Conservation (phyloP, 2,888 invertebrate genomes). For the Ceraclea dissimilis region DNA sequence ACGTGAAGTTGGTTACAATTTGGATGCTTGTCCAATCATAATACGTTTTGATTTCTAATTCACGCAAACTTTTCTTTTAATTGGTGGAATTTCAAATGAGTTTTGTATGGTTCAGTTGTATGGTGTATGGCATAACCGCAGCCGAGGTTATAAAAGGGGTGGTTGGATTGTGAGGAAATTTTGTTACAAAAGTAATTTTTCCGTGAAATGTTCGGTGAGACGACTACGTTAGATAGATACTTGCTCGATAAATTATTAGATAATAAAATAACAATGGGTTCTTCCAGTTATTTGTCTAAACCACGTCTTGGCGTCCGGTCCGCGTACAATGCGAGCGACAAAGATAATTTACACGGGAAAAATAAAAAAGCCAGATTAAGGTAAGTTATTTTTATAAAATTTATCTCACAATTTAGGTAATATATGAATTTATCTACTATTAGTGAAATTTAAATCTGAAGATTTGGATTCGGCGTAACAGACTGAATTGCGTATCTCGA, state of each 20-base stretch:
- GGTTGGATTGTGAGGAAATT: slow-evolving; percentile 5
- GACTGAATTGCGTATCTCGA: too few species aligned
- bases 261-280: slow-evolving; percentile 35
- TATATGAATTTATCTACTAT: too few species aligned
- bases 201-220: slow-evolving; percentile 21
- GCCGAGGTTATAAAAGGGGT: slow-evolving; percentile 23
- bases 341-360: slow-evolving; percentile 41
- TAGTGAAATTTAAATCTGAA: too few species aligned
- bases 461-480: too few species aligned
- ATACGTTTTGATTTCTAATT: too few species aligned
- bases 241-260: slow-evolving; percentile 9
- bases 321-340: slow-evolving; percentile 43
- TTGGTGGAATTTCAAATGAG: too few species aligned
- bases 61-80: too few species aligned
- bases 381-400: slow-evolving; percentile 15
- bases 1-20: too few species aligned
- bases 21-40: too few species aligned
- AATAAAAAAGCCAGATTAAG: slow-evolving; percentile 29
- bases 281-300: slow-evolving; percentile 43
- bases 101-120: too few species aligned
- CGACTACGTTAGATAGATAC: slow-evolving; percentile 20
- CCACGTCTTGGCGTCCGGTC: slow-evolving; percentile 34
- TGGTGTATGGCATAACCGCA: slow-evolving; percentile 10
- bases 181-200: slow-evolving; percentile 15
- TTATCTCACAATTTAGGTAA: too few species aligned